phyloP scores from a whole-genome alignment of 2,113 vertebrate species.

The Ophthalmotilapia sp. region DNA sequence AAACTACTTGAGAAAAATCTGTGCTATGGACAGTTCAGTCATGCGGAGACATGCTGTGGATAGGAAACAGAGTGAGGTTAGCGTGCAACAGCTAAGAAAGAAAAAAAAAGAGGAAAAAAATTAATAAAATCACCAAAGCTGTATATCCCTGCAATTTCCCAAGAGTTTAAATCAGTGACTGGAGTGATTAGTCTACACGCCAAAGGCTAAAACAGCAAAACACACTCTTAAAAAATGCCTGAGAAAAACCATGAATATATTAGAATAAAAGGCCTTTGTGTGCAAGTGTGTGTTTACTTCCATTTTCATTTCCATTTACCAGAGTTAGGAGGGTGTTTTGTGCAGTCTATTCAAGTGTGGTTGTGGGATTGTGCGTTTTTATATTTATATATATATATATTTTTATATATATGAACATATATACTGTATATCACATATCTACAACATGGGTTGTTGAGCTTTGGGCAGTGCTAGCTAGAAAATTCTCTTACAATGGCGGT shows the following conservation, averaged over 20 bases:
- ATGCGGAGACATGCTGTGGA: slow-evolving; percentile 25
- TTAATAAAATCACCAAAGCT: slow-evolving; percentile 1
- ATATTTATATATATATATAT: neutral
- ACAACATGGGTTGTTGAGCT: slow-evolving; percentile 35
- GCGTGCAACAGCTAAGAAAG: neutral
- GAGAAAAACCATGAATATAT: slow-evolving; percentile 42
- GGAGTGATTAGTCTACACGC: neutral
- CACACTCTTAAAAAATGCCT: slow-evolving; percentile 39
- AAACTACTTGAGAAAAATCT: neutral
- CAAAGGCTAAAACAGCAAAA: slow-evolving; percentile 19
- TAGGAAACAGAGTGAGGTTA: neutral
- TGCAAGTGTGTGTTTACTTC: neutral
- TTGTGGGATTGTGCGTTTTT: slow-evolving; percentile 32
- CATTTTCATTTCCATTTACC: neutral
- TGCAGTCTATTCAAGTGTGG: slow-evolving; percentile 29
- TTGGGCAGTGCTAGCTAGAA: slow-evolving; percentile 57
- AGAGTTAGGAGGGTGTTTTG: neutral
- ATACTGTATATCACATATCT: slow-evolving; percentile 31
- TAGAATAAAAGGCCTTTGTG: slow-evolving; percentile 44
- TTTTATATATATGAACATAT: neutral
- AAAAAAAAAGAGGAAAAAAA: neutral
- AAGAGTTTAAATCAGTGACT: slow-evolving; percentile 38
- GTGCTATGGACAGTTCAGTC: slow-evolving; percentile 2
- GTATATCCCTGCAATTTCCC: slow-evolving; percentile 51
- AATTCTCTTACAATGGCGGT: slow-evolving; percentile 21